Evolutionary conservation across 1,140 invertebrate genomes (phyloP).

Genomic region (Drosophila grimshawi): DNA sequence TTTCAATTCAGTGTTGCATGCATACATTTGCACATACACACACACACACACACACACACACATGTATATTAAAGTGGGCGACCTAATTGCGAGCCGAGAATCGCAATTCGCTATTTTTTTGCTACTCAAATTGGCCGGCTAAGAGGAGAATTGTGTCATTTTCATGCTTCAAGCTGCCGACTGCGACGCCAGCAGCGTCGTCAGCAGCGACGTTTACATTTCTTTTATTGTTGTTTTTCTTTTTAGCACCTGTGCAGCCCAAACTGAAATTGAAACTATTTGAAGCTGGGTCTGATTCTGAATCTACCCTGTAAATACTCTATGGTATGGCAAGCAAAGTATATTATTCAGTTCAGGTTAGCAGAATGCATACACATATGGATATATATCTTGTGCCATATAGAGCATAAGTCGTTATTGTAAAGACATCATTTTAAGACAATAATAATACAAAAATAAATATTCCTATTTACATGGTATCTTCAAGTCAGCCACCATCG

Average conservation of each 20-base stretch:
- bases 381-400: no score
- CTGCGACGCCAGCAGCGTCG: conserved; percentile 17
- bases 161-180: conserved; percentile 17
- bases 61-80: conserved; percentile 71
- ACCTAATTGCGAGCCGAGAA: conserved; percentile 70
- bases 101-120: conserved; percentile 46
- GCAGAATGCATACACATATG: no score
- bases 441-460: no score
- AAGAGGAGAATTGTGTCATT: conserved; percentile 66
- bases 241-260: conserved; percentile 41
- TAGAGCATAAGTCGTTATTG: no score
- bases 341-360: no score
- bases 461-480: conserved; percentile 14
- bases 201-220: conserved; percentile 7
- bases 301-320: conserved; percentile 19
- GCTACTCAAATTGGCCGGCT: conserved; percentile 27
- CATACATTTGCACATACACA: conserved; percentile 30
- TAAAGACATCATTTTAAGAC: no score
- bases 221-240: conserved; percentile 27
- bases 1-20: conserved; percentile 56
- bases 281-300: conserved; percentile 20
- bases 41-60: background rate
- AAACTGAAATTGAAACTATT: conserved; percentile 39
- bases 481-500: background rate
- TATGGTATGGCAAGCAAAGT: background rate